Evolutionary conservation across 2,113 vertebrate genomes (phyloP).

Genomic region (Lampris incognitus): DNA sequence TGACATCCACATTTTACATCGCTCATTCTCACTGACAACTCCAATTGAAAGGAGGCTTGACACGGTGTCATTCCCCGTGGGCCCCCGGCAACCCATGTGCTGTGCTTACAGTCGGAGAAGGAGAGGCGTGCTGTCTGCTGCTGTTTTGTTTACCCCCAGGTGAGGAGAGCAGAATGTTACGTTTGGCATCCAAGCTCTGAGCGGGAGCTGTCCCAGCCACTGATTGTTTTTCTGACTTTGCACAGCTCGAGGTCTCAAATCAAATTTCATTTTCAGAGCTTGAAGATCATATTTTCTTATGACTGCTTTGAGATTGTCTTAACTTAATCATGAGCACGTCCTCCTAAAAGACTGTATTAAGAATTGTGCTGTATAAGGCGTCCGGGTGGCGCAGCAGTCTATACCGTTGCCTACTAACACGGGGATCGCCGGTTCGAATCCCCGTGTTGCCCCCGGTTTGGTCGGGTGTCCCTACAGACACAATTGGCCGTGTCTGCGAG

Average conservation of each 20-base stretch:
- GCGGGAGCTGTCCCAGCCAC: slow-evolving; percentile 3
- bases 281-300: slow-evolving; percentile 4
- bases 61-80: slow-evolving; percentile 58
- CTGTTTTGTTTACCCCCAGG: slow-evolving; percentile 50
- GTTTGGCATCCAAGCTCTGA: slow-evolving; percentile 28
- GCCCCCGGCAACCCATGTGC: slow-evolving; percentile 46
- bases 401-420: too few relatives aligned
- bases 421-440: too few relatives aligned
- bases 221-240: slow-evolving; percentile 11
- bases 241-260: slow-evolving; percentile 2
- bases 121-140: slow-evolving; percentile 43
- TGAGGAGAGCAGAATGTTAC: slow-evolving; percentile 39
- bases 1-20: slow-evolving; percentile 75
- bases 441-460: too few relatives aligned
- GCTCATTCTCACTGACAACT: slow-evolving; percentile 76
- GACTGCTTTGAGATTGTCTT: not conserved
- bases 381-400: too few relatives aligned
- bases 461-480: too few relatives aligned
- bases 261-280: slow-evolving; percentile 4
- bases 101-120: slow-evolving; percentile 50
- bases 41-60: slow-evolving; percentile 66
- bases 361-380: too few relatives aligned
- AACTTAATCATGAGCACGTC: not conserved
- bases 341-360: not conserved
- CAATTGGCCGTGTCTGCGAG: too few relatives aligned